A percentile compares a stretch with the other conserved stretches of the same genome.
These are phyloP conservation scores for Zoanthus sansibaricus DNA, from an alignment of 92 coral and sea anemone genomes.

Conservation along the genomic window DNA sequence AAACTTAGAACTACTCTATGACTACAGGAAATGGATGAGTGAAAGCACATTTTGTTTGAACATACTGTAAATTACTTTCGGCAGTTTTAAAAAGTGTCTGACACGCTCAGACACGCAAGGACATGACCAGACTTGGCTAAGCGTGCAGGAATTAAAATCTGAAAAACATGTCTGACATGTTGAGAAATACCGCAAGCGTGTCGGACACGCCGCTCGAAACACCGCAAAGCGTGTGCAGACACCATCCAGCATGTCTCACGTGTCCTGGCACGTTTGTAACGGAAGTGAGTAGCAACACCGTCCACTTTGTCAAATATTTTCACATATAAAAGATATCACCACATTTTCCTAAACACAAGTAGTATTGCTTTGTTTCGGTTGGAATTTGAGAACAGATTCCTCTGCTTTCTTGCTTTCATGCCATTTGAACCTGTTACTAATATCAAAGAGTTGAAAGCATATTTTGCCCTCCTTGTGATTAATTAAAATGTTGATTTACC, in stretches of 20 bases:
- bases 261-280: not conserved
- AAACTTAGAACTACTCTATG: not conserved
- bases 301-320: not conserved
- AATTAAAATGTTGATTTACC: slow-evolving; percentile 43
- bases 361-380: too few species aligned
- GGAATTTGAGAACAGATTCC: too few species aligned
- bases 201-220: not conserved
- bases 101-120: not conserved
- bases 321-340: too few species aligned
- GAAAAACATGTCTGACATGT: not conserved
- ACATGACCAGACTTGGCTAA: not conserved
- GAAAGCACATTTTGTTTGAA: not conserved
- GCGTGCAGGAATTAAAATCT: not conserved
- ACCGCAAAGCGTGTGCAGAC: slow-evolving; percentile 5
- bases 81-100: not conserved
- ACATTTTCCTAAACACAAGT: too few species aligned
- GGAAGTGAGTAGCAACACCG: not conserved
- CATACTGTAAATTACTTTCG: not conserved
- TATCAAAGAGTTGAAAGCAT: slow-evolving; percentile 50
- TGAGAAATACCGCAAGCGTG: not conserved
- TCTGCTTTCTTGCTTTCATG: not conserved
- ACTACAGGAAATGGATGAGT: not conserved
- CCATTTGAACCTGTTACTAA: slow-evolving; percentile 36
- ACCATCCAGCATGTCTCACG: not conserved
- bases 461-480: slow-evolving; percentile 49